Percentiles rank a stretch among this genome's conserved stretches.
Evolutionary conservation across 2,113 vertebrate species (phyloP).

Genomic region (Helogale parvula): DNA sequence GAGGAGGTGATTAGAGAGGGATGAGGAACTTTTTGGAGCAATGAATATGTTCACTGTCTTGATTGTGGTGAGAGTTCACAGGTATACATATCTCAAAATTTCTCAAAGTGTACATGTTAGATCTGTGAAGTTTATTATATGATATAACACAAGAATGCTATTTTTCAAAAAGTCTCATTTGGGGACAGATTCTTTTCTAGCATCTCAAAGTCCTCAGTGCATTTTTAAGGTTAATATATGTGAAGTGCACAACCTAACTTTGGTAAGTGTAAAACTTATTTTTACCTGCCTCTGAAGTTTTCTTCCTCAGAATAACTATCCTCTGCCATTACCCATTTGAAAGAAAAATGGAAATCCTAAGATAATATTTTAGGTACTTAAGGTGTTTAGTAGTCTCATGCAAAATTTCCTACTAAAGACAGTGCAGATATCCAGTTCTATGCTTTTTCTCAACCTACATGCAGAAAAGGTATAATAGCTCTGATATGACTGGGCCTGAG

Average conservation of each 20-base stretch:
- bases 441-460: background rate
- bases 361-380: background rate
- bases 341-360: background rate
- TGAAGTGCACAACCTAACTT: background rate
- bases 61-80: background rate
- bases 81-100: background rate
- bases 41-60: background rate
- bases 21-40: background rate
- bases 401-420: background rate
- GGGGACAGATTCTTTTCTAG: background rate
- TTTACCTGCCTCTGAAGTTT: background rate
- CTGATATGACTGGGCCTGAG: background rate
- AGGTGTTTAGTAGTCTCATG: background rate
- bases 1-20: background rate
- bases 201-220: background rate
- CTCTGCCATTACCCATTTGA: background rate
- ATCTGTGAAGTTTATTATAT: background rate
- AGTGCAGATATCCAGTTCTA: background rate
- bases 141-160: background rate
- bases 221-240: background rate
- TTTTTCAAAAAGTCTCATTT: background rate
- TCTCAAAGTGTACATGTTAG: background rate
- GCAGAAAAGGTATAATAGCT: background rate
- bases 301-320: background rate
- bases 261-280: background rate